phyloP scores from a whole-genome alignment of 2,888 invertebrate genomes.

The Scaeva pyrastri region DNA sequence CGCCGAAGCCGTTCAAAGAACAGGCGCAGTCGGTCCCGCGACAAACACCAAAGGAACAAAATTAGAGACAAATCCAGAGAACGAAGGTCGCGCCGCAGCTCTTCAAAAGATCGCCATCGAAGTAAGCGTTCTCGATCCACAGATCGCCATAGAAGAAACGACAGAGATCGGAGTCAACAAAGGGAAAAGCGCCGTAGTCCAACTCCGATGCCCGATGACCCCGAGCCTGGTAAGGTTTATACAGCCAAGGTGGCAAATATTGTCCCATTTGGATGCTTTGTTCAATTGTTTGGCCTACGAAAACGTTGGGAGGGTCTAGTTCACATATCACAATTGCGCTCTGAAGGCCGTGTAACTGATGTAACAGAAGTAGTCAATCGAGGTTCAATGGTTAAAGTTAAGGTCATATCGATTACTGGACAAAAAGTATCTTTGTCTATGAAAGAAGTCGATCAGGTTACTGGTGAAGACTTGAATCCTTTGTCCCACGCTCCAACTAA shows the following conservation, averaged over 20 bases:
- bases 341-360: slow-evolving; percentile 96
- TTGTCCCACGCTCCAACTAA: slow-evolving; percentile 88
- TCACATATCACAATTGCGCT: slow-evolving; percentile 96
- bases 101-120: slow-evolving; percentile 80
- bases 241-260: slow-evolving; percentile 97
- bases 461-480: slow-evolving; percentile 97
- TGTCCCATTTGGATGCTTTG: slow-evolving; percentile 99
- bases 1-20: slow-evolving; percentile 79
- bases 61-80: slow-evolving; percentile 69
- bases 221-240: slow-evolving; percentile 94
- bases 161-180: slow-evolving; percentile 56
- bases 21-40: slow-evolving; percentile 77
- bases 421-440: slow-evolving; percentile 98
- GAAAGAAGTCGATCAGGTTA: slow-evolving; percentile 98
- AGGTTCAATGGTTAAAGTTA: slow-evolving; percentile 95
- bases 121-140: slow-evolving; percentile 46
- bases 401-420: slow-evolving; percentile 96
- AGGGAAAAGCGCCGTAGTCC: slow-evolving; percentile 80
- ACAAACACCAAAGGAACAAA: slow-evolving; percentile 56
- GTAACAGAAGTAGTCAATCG: slow-evolving; percentile 96
- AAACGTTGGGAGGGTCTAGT: slow-evolving; percentile 97
- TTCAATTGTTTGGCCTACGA: slow-evolving; percentile 95
- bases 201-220: slow-evolving; percentile 87
- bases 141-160: slow-evolving; percentile 84
- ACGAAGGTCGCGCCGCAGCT: slow-evolving; percentile 78